Evolutionary conservation across 2,888 invertebrate genomes (phyloP).

Genomic region (Scaptomyza cyrtandrae): DNA sequence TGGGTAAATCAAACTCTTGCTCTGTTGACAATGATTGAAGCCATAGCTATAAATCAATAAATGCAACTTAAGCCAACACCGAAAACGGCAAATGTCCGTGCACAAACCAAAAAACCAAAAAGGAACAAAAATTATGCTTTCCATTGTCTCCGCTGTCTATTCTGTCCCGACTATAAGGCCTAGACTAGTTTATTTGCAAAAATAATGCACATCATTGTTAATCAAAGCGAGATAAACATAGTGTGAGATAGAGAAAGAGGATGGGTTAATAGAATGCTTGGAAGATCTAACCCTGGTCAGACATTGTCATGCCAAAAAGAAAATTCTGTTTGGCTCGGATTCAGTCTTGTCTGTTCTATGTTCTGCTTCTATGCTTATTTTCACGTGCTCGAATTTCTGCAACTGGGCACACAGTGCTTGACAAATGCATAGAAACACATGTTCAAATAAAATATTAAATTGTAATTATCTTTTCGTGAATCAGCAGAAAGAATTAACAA

Average conservation of each 20-base stretch:
- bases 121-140: slow-evolving; percentile 5
- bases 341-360: slow-evolving; percentile 13
- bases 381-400: slow-evolving; percentile 39
- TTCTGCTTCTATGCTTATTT: slow-evolving; percentile 45
- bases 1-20: slow-evolving; percentile 24
- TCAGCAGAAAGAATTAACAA: not conserved
- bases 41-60: slow-evolving; percentile 71
- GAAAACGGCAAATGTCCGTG: slow-evolving; percentile 52
- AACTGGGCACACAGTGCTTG: slow-evolving; percentile 21
- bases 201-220: slow-evolving; percentile 80
- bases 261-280: too few species aligned
- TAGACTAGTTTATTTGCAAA: slow-evolving; percentile 68
- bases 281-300: slow-evolving; percentile 53
- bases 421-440: slow-evolving; percentile 20
- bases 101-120: slow-evolving; percentile 25
- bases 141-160: not conserved
- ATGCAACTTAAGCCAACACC: slow-evolving; percentile 67
- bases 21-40: slow-evolving; percentile 60
- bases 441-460: not conserved
- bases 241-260: not conserved
- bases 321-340: slow-evolving; percentile 49
- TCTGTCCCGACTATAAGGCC: slow-evolving; percentile 1
- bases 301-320: slow-evolving; percentile 58
- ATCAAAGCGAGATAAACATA: slow-evolving; percentile 54
- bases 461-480: not conserved